Percentiles rank a stretch among this genome's conserved stretches.
Evolutionary conservation across 2,888 invertebrate genomes (phyloP).

Genomic region (Ormyrus labotus): DNA sequence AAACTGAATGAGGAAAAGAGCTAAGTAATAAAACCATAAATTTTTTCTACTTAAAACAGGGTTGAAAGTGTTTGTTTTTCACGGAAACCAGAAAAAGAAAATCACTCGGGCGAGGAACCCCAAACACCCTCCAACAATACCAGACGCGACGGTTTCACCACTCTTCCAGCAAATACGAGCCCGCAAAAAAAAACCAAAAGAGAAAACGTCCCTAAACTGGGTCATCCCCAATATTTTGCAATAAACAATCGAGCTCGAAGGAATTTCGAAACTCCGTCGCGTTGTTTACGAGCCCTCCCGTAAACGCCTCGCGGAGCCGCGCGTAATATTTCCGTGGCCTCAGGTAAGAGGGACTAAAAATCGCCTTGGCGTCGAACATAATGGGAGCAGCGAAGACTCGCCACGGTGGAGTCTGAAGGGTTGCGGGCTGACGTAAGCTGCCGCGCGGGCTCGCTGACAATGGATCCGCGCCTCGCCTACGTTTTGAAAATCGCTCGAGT

Average conservation of each 20-base stretch:
- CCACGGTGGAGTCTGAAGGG: constrained; percentile 15
- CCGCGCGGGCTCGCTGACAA: background rate
- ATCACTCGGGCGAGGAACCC: constrained; percentile 1
- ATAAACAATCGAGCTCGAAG: background rate
- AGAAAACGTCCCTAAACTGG: background rate
- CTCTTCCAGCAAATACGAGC: constrained; percentile 7
- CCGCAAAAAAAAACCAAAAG: constrained; percentile 12
- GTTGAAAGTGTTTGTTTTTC: constrained; percentile 9
- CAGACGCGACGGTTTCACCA: constrained; percentile 17
- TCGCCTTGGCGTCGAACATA: background rate
- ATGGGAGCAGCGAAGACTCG: constrained; percentile 18
- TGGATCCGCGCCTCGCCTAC: background rate
- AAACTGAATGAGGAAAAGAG: constrained; percentile 6
- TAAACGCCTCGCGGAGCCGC: background rate
- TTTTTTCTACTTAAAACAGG: constrained; percentile 4
- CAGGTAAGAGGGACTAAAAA: background rate
- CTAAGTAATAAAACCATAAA: constrained; percentile 17
- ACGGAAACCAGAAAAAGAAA: constrained; percentile 33
- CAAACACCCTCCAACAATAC: background rate
- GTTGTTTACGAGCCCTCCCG: background rate
- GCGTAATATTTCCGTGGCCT: background rate
- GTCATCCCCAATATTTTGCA: background rate
- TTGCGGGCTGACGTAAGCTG: constrained; percentile 21
- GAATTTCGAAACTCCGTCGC: background rate
- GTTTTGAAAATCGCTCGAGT: constrained; percentile 45